These are phyloP conservation scores for Bombus haemorrhoidalis DNA, from an alignment of 1,140 invertebrate genomes.

Conservation along the genomic window DNA sequence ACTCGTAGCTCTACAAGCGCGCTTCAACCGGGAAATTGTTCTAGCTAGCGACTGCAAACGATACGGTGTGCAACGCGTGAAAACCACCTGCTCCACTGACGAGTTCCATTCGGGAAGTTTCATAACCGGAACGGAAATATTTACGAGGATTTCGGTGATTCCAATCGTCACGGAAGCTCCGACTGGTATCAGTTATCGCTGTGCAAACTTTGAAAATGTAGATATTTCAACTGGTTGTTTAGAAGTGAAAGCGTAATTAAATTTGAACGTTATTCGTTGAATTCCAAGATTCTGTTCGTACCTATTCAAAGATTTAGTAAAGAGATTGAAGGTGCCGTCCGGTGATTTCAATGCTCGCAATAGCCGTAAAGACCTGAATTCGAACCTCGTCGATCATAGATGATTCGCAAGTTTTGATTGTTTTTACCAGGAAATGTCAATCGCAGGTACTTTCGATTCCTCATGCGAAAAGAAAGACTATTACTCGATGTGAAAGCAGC, in stretches of 20 bases:
- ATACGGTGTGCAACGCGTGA: not conserved
- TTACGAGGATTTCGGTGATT: constrained; percentile 27
- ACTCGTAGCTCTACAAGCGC: constrained; percentile 21
- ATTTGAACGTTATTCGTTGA: too few species aligned
- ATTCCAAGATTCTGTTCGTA: too few species aligned
- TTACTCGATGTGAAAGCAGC: constrained; percentile 7
- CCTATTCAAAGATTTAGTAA: too few species aligned
- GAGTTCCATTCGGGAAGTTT: constrained; percentile 46
- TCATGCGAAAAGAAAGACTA: not conserved
- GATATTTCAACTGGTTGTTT: not conserved
- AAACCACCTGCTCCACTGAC: constrained; percentile 23
- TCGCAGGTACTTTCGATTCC: not conserved
- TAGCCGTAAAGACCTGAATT: too few species aligned
- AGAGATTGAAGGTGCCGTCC: too few species aligned
- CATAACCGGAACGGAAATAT: constrained; percentile 34
- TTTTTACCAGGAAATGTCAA: constrained; percentile 19
- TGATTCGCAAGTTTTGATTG: not conserved
- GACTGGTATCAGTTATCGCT: not conserved
- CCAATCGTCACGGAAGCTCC: not conserved
- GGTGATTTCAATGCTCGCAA: too few species aligned
- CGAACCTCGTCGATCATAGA: too few species aligned
- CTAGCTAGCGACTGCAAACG: not conserved
- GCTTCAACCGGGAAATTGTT: constrained; percentile 15
- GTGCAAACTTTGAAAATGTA: not conserved
- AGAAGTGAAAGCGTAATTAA: not conserved